Evolutionary conservation across 2,113 vertebrate species (phyloP), one percentile per base, ranked within the genome.

Genomic region (Protobothrops flavoviridis): DNA sequence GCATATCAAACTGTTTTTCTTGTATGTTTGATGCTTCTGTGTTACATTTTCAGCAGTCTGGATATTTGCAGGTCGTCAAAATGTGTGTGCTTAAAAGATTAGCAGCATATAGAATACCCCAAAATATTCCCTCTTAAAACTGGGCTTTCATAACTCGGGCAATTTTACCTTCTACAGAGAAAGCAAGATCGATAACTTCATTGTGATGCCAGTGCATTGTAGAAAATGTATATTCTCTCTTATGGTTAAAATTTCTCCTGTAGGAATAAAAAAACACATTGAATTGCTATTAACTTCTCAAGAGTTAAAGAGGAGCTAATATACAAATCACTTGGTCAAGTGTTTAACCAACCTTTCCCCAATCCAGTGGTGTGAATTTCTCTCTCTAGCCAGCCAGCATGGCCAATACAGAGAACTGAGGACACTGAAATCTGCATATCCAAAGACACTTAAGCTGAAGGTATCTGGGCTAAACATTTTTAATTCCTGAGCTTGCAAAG

Each of bases 201-300:
- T 97, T 97, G 74, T 99, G 98, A 94, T 99, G 99, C 99, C 99
- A 99, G 95, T 99, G 99, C 53, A 98, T 93, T 0, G 98, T 98
- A 3, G 98, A 97, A n/a, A 98, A 99, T 0, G 98, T 99, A 94
- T 99, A 99, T 39, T 99, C 98, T 94, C 97, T 99, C 64, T 95
- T 98, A 52, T 98, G 97, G 94, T 96, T 94, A 94, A 99, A 98
- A 97, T 99, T 99, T 95, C 99, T 99, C 99, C 99, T 99, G 15
- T 11, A 17, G n/a, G 48, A 26, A 52, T 88, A 92, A 85, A 93
- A 1, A 24, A 11, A 3, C 21, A 91, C 26, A 93, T 21, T 59
- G 43, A 91, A 50, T 85, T 93, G 0, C 64, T 39, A 93, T 24
- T 10, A 53, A 61, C 23, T 52, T 90, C n/a, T 7, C 13, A 55